phyloP scores from a whole-genome alignment of 2,797 vertebrate genomes.

The Gymnothorax javanicus region DNA sequence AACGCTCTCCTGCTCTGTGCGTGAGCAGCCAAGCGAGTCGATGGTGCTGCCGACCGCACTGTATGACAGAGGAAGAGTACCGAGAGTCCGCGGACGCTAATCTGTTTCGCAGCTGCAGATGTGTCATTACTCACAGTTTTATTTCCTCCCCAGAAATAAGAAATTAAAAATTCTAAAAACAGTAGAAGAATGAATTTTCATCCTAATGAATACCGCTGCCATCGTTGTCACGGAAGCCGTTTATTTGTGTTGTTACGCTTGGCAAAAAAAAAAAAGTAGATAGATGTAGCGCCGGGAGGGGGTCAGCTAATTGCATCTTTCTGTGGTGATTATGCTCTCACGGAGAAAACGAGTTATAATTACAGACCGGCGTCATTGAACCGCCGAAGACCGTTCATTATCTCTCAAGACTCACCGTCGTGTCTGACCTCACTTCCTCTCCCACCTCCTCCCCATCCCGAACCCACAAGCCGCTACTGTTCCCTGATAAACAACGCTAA shows the following conservation, averaged over 20 bases:
- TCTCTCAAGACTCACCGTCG: constrained; percentile 40
- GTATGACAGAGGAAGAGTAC: background rate
- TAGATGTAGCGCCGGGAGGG: background rate
- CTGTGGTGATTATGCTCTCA: constrained; percentile 37
- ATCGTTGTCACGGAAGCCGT: constrained; percentile 1
- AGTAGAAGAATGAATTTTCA: background rate
- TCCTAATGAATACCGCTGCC: constrained; percentile 8
- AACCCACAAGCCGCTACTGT: background rate
- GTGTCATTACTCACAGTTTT: background rate
- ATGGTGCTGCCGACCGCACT: constrained; percentile 9
- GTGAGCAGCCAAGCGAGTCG: background rate
- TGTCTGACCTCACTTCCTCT: constrained; percentile 30
- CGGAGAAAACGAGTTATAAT: constrained; percentile 42
- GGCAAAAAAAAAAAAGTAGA: background rate
- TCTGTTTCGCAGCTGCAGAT: constrained; percentile 2
- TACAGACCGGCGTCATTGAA: constrained; percentile 48
- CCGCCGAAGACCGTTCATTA: constrained; percentile 46
- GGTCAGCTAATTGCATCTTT: constrained; percentile 39
- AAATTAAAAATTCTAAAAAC: background rate
- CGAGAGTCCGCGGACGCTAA: background rate
- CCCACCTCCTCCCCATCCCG: background rate
- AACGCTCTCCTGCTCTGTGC: background rate
- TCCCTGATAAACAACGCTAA: constrained; percentile 41
- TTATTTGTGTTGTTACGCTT: background rate
- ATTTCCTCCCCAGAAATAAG: constrained; percentile 8